A percentile compares a stretch with the other conserved stretches of the same genome.
phyloP scores from a whole-genome alignment of 2,797 vertebrate species.

The Clamator glandarius region DNA sequence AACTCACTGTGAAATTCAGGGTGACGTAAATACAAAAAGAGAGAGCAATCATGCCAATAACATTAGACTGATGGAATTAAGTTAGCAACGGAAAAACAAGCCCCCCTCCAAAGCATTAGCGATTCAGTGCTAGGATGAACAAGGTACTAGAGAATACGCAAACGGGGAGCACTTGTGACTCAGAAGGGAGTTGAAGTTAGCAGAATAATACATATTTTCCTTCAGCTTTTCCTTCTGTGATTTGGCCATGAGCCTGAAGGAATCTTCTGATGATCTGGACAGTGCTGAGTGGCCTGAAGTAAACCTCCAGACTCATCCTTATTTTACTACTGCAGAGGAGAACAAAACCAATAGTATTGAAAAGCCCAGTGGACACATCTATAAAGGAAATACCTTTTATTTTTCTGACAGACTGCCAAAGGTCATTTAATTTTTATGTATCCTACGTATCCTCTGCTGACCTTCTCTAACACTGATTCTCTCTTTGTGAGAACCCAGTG shows the following conservation, averaged over 20 bases:
- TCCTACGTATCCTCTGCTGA: background rate
- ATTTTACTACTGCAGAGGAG: background rate
- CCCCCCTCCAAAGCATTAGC: background rate
- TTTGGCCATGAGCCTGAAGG: background rate
- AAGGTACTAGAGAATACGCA: background rate
- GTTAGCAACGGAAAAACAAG: constrained; percentile 1
- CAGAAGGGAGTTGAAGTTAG: background rate
- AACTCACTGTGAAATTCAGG: constrained; percentile 16
- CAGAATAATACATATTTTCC: background rate
- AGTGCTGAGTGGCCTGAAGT: background rate
- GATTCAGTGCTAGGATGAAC: background rate
- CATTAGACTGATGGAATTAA: constrained; percentile 10
- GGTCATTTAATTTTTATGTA: background rate
- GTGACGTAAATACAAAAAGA: constrained; percentile 11
- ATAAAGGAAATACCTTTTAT: background rate
- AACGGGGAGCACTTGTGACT: background rate
- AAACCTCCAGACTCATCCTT: background rate
- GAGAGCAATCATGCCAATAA: background rate
- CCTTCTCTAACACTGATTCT: background rate
- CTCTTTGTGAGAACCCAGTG: background rate
- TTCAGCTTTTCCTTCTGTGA: constrained; percentile 9
- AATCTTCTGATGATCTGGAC: background rate
- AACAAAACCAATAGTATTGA: background rate
- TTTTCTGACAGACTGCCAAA: background rate
- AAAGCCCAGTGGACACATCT: background rate